Percentiles rank a stretch among this genome's conserved stretches.
These are phyloP conservation scores for Argopecten irradians DNA, from an alignment of 1,140 invertebrate genomes.

Conservation along the genomic window DNA sequence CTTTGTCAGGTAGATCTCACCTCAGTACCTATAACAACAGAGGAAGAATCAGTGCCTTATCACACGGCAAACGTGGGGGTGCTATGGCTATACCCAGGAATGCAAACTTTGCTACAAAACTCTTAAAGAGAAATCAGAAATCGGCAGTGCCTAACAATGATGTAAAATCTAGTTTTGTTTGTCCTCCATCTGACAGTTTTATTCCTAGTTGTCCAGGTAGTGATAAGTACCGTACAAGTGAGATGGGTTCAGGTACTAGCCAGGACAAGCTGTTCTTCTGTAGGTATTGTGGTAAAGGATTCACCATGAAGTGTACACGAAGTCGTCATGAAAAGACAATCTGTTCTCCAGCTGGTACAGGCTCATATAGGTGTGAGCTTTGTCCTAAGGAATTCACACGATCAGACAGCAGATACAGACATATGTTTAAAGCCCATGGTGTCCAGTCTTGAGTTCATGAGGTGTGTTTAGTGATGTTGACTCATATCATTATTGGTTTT, in stretches of 20 bases:
- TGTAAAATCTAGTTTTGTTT: neutral
- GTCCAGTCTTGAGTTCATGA: slow-evolving; percentile 27
- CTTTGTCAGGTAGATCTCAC: neutral
- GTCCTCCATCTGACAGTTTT: neutral
- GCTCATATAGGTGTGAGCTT: slow-evolving; percentile 40
- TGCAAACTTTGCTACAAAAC: neutral
- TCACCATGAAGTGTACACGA: slow-evolving; percentile 43
- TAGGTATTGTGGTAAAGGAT: slow-evolving; percentile 44
- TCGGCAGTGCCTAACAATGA: neutral
- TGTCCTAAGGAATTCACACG: slow-evolving; percentile 41
- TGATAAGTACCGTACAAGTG: neutral
- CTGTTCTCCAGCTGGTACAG: slow-evolving; percentile 32
- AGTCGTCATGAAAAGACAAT: slow-evolving; percentile 43
- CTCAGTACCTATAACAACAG: neutral
- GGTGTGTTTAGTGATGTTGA: too few species aligned
- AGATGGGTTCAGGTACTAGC: neutral
- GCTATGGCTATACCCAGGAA: neutral
- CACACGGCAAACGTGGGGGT: neutral
- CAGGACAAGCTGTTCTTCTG: slow-evolving; percentile 11
- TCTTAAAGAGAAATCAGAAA: neutral
- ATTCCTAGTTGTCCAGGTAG: neutral
- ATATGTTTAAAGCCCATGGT: slow-evolving; percentile 42
- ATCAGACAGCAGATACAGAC: slow-evolving; percentile 41
- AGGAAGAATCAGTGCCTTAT: neutral
- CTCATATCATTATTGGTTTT: too few species aligned